Conservation (phyloP, 2,888 invertebrate species). For the Mystacides longicornis region DNA sequence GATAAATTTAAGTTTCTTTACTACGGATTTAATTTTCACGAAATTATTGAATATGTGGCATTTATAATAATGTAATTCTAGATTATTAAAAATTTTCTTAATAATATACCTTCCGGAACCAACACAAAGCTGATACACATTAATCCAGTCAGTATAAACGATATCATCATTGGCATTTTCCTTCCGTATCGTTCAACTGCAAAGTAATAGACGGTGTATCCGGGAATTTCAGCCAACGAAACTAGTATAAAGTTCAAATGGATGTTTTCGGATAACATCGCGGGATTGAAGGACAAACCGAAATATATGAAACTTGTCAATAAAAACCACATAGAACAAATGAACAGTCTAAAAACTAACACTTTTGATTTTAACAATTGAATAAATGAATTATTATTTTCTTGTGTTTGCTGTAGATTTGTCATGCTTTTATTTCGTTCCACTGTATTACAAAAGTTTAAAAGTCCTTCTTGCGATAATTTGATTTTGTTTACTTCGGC, state of each 20-base stretch:
- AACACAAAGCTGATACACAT: conserved; percentile 48
- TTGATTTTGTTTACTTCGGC: conserved; percentile 55
- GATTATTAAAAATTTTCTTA: neutral
- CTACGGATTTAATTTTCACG: too few relatives aligned
- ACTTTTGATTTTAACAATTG: conserved; percentile 44
- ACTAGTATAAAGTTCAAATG: conserved; percentile 68
- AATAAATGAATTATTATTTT: conserved; percentile 26
- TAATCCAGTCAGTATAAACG: conserved; percentile 42
- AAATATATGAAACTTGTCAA: conserved; percentile 71
- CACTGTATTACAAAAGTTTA: conserved; percentile 38
- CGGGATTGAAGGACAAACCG: conserved; percentile 70
- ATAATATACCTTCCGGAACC: conserved; percentile 35
- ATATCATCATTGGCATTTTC: conserved; percentile 30
- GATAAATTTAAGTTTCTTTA: too few relatives aligned
- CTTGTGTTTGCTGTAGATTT: conserved; percentile 1
- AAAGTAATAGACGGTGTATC: conserved; percentile 53
- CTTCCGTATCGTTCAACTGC: conserved; percentile 57
- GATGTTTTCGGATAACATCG: conserved; percentile 62
- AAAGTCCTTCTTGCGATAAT: conserved; percentile 46
- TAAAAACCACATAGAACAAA: conserved; percentile 69
- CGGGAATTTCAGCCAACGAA: conserved; percentile 62
- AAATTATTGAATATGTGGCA: too few relatives aligned
- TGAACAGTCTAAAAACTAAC: conserved; percentile 51
- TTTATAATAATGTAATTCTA: too few relatives aligned
- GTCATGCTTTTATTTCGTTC: conserved; percentile 32